phyloP scores from a whole-genome alignment of 2,797 vertebrate genomes.

The Anguilla marmorata region DNA sequence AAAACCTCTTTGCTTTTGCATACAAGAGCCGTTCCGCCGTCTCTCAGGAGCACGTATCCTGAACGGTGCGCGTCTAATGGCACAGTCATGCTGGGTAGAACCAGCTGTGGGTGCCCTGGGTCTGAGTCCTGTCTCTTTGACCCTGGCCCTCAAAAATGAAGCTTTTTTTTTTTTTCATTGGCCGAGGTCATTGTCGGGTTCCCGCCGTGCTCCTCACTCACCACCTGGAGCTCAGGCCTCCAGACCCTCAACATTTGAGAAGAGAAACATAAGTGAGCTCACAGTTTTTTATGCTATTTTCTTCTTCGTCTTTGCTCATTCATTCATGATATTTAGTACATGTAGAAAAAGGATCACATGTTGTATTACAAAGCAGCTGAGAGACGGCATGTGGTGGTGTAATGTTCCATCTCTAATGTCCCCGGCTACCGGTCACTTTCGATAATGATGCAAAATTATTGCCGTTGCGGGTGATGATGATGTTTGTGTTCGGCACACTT shows the following conservation, averaged over 20 bases:
- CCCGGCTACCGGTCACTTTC: constrained; percentile 23
- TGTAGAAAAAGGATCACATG: background rate
- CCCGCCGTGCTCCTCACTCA: background rate
- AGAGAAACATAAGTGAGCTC: background rate
- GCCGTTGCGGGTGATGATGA: constrained; percentile 12
- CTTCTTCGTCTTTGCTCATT: background rate
- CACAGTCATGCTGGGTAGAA: background rate
- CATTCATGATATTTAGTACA: background rate
- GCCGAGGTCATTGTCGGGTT: background rate
- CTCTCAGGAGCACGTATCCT: background rate
- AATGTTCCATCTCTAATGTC: constrained; percentile 32
- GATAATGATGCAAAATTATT: constrained; percentile 26
- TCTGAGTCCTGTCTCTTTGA: background rate
- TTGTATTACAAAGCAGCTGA: constrained; percentile 6
- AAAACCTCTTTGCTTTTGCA: background rate
- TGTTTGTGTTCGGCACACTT: constrained; percentile 27
- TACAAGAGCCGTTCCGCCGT: background rate
- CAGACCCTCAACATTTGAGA: background rate
- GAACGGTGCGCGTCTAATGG: background rate
- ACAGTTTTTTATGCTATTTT: background rate
- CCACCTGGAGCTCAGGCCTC: too few relatives aligned
- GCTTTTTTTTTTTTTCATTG: background rate
- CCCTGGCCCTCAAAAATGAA: background rate
- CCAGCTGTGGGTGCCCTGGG: background rate
- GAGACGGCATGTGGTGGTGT: constrained; percentile 19